These are phyloP conservation scores for Mustela nigripes DNA, from an alignment of 2,113 vertebrate species.

Conservation along the genomic window DNA sequence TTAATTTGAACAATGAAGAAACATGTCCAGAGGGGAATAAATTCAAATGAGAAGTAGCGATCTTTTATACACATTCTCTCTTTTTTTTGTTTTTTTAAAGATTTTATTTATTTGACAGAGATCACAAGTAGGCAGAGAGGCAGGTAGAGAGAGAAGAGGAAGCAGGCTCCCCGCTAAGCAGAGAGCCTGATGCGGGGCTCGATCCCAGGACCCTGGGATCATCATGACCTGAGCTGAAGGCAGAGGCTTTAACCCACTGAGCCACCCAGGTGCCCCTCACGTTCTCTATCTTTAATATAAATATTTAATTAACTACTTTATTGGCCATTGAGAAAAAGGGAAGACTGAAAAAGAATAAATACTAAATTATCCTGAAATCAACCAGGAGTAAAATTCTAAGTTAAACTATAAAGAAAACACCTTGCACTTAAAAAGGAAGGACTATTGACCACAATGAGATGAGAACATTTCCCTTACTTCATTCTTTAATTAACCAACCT, in stretches of 20 bases:
- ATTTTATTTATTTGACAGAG: too few relatives aligned
- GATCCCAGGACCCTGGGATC: too few relatives aligned
- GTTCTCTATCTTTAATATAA: background rate
- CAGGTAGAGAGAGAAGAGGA: too few relatives aligned
- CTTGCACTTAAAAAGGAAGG: background rate
- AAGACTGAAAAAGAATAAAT: conserved; percentile 2
- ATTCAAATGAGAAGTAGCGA: background rate
- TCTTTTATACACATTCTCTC: background rate
- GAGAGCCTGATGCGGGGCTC: too few relatives aligned
- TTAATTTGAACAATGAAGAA: conserved; percentile 17
- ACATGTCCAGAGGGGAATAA: background rate
- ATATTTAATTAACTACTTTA: conserved; percentile 27
- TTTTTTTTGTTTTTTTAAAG: background rate
- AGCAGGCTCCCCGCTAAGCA: too few relatives aligned
- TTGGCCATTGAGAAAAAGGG: background rate
- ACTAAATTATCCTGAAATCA: background rate
- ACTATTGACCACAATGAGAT: conserved; percentile 4
- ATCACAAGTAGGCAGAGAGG: too few relatives aligned
- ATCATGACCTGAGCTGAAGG: too few relatives aligned
- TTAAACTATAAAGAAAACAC: background rate
- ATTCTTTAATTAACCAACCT: conserved; percentile 46
- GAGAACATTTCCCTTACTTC: background rate
- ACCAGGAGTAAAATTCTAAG: background rate
- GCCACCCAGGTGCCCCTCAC: background rate
- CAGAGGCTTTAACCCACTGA: too few relatives aligned